These are phyloP conservation scores for Zophobas atratus DNA, from an alignment of 1,140 invertebrate species.

Conservation along the genomic window DNA sequence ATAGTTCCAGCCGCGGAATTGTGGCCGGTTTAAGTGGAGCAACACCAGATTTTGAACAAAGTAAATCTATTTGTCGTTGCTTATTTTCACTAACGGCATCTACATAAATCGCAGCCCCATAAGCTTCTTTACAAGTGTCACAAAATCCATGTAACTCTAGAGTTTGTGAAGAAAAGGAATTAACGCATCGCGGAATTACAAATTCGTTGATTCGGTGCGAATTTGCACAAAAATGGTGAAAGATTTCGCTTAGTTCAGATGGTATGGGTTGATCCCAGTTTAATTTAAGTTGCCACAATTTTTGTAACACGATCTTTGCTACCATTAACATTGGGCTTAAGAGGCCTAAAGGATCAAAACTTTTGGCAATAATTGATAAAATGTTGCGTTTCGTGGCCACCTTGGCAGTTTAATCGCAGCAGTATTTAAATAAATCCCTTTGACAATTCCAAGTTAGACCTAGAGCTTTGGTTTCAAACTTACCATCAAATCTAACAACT, in stretches of 20 bases:
- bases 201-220: conserved; percentile 19
- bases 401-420: background rate
- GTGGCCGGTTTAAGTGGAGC: conserved; percentile 51
- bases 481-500: conserved; percentile 8
- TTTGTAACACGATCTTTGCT: conserved; percentile 67
- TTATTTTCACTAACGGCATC: conserved; percentile 34
- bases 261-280: conserved; percentile 67
- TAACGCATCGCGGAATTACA: background rate
- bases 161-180: background rate
- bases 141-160: conserved; percentile 59
- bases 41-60: conserved; percentile 53
- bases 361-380: conserved; percentile 23
- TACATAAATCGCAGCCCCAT: conserved; percentile 60
- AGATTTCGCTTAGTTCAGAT: background rate
- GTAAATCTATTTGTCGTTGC: conserved; percentile 5
- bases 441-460: conserved; percentile 24
- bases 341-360: conserved; percentile 69
- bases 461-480: conserved; percentile 22
- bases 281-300: conserved; percentile 63
- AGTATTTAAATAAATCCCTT: conserved; percentile 28
- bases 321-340: conserved; percentile 63
- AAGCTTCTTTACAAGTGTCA: conserved; percentile 59
- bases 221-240: background rate
- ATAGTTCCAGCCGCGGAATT: conserved; percentile 57
- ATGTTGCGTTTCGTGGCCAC: conserved; percentile 22